Percentiles rank a stretch among this genome's conserved stretches.
Conservation (phyloP, 2,888 invertebrate genomes). For the Aporophyla lueneburgensis region DNA sequence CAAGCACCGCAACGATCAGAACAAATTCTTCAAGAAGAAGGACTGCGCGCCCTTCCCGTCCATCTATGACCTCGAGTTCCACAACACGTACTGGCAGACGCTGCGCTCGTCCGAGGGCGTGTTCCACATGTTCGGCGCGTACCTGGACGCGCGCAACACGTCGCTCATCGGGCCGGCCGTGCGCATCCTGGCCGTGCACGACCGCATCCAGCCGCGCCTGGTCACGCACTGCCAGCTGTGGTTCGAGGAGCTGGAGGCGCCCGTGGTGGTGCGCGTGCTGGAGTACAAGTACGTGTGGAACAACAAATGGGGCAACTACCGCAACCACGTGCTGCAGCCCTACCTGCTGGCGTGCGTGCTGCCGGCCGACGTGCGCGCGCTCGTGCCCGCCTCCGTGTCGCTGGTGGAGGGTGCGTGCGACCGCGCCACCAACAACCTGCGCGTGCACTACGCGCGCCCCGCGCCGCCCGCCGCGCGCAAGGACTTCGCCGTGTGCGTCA, state of each 20-base stretch:
- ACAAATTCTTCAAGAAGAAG: constrained; percentile 92
- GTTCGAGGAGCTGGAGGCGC: constrained; percentile 96
- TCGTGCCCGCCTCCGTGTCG: constrained; percentile 95
- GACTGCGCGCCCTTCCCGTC: constrained; percentile 96
- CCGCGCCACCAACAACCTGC: constrained; percentile 95
- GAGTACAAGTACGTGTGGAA: constrained; percentile 99
- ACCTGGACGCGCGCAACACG: constrained; percentile 95
- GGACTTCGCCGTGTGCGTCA: constrained; percentile 97
- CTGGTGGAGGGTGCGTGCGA: constrained; percentile 96
- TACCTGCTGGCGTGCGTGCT: constrained; percentile 97
- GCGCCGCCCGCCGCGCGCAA: constrained; percentile 89
- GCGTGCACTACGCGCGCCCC: constrained; percentile 95
- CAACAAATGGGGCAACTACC: constrained; percentile 98
- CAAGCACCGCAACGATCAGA: constrained; percentile 95
- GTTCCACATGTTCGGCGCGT: constrained; percentile 97
- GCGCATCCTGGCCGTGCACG: constrained; percentile 96
- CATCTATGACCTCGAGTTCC: constrained; percentile 97
- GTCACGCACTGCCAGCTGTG: constrained; percentile 97
- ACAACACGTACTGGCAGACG: constrained; percentile 98
- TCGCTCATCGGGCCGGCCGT: constrained; percentile 96
- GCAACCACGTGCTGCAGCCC: constrained; percentile 97
- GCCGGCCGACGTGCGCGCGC: constrained; percentile 93
- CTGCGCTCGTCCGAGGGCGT: constrained; percentile 95
- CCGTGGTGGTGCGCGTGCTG: constrained; percentile 95
- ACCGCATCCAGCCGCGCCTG: constrained; percentile 96